Percentiles rank a stretch among this genome's conserved stretches.
Conservation (phyloP, 2,113 vertebrate genomes). For the Ornithorhynchus anatinus region DNA sequence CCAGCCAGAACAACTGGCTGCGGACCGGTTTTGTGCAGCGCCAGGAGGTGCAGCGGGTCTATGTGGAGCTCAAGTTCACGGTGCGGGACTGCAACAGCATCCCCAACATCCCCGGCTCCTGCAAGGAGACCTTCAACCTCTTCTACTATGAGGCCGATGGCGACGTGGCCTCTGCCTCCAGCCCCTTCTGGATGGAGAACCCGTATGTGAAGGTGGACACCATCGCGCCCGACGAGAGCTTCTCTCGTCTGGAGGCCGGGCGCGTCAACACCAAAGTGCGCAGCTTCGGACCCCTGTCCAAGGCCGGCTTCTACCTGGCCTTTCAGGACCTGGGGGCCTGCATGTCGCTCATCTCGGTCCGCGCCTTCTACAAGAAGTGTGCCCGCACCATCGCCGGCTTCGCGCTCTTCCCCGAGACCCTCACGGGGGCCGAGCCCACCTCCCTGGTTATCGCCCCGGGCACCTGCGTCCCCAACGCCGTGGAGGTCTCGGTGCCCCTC, state of each 20-base stretch:
- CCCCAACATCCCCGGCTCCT: slow-evolving; percentile 95
- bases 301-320: slow-evolving; percentile 95
- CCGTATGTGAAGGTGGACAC: slow-evolving; percentile 99
- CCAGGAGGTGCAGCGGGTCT: slow-evolving; percentile 90
- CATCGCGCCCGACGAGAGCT: slow-evolving; percentile 94
- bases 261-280: slow-evolving; percentile 94
- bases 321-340: slow-evolving; percentile 98
- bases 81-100: slow-evolving; percentile 97
- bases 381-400: slow-evolving; percentile 94
- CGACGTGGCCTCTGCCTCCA: slow-evolving; percentile 90
- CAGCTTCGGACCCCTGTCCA: slow-evolving; percentile 96
- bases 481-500: slow-evolving; percentile 94
- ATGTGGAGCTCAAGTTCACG: slow-evolving; percentile 96
- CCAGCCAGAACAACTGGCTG: slow-evolving; percentile 97
- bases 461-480: slow-evolving; percentile 88
- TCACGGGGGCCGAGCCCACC: slow-evolving; percentile 93
- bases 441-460: slow-evolving; percentile 95
- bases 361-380: slow-evolving; percentile 98
- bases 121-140: slow-evolving; percentile 98
- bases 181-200: slow-evolving; percentile 99
- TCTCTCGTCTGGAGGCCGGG: slow-evolving; percentile 91
- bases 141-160: slow-evolving; percentile 96
- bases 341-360: slow-evolving; percentile 96
- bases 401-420: slow-evolving; percentile 94
- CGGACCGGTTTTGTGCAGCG: slow-evolving; percentile 91